These are phyloP conservation scores for Dunckerocampus dactyliophorus DNA, from an alignment of 2,113 vertebrate genomes.

Conservation along the genomic window DNA sequence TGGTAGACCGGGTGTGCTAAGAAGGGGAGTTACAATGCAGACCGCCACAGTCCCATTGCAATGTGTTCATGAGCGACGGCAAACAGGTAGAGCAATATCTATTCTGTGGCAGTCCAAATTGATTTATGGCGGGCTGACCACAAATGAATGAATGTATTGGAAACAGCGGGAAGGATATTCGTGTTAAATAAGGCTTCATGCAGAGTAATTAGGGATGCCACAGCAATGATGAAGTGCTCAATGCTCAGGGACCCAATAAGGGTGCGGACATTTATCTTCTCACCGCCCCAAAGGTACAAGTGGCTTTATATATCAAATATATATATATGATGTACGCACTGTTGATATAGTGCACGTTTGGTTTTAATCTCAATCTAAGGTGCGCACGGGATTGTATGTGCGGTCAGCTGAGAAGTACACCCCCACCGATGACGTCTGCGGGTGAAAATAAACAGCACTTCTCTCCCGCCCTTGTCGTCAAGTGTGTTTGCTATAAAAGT, in stretches of 20 bases:
- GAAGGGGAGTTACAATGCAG: too few species aligned
- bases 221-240: conserved; percentile 19
- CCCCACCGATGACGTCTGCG: not conserved
- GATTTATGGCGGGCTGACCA: too few species aligned
- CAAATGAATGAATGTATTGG: too few species aligned
- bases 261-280: conserved; percentile 15
- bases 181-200: conserved; percentile 7
- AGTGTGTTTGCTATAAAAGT: conserved; percentile 53
- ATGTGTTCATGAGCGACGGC: too few species aligned
- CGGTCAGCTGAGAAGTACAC: conserved; percentile 35
- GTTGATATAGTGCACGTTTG: conserved; percentile 19
- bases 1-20: too few species aligned
- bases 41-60: too few species aligned
- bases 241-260: conserved; percentile 7
- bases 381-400: conserved; percentile 28
- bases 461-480: conserved; percentile 23
- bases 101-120: too few species aligned
- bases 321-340: conserved; percentile 29
- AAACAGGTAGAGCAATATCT: too few species aligned
- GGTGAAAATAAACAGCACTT: conserved; percentile 34
- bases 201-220: not conserved
- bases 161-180: not conserved
- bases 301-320: conserved; percentile 40
- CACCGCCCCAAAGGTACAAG: conserved; percentile 4
- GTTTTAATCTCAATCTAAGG: conserved; percentile 49